Evolutionary conservation across 2,797 vertebrate species (phyloP), one percentile per base, ranked within the genome.

Genomic region (Channallabes apus): DNA sequence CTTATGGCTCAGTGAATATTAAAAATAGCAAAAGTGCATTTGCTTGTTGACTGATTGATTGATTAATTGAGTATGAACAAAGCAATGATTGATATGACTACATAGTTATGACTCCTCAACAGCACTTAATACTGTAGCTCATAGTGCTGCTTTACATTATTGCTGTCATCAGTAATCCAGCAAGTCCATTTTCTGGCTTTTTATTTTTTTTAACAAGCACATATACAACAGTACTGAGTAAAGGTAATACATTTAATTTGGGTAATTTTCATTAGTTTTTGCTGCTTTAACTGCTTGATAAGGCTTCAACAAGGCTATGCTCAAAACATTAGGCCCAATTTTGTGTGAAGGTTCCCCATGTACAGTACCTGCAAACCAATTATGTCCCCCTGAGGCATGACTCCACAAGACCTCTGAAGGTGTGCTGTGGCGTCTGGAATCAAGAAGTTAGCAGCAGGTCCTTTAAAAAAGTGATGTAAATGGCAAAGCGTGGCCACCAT

Each of bases 11-110:
- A 80, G 3, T 20, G 24, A 80, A 38, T 27, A 64, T 51, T 65
- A 64, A 80, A 80, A 64, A 80, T 65, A 65, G 78, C 15, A 65
- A 29, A 80, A 12, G n/a, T 65, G n/a, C 35, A 80, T 67, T 80
- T 80, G 79, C 65, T 67, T 67, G 61, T 65, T 32, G 79, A 51
- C 8, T 65, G 59, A 80, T 1, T 64, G 35, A 61, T 14, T 35
- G 56, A 61, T 38, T 78, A 20, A 78, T 79, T 79, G 35, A 46
- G 59, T 46, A 27, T 65, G 79, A 80, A 67, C 4, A 29, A 80
- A 80, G 29, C 54, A 64, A 67, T 38, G 5, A 41, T 80, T 51
- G 51, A 3, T 65, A 51, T 67, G 12, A 18, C 22, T 79, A 41
- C 61, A 62, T 41, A 32, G 41, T 15, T 17, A 12, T 80, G 62